Percentiles rank a stretch among this genome's conserved stretches.
Evolutionary conservation across 2,113 vertebrate species (phyloP).

Genomic region (Pelusios castaneus): DNA sequence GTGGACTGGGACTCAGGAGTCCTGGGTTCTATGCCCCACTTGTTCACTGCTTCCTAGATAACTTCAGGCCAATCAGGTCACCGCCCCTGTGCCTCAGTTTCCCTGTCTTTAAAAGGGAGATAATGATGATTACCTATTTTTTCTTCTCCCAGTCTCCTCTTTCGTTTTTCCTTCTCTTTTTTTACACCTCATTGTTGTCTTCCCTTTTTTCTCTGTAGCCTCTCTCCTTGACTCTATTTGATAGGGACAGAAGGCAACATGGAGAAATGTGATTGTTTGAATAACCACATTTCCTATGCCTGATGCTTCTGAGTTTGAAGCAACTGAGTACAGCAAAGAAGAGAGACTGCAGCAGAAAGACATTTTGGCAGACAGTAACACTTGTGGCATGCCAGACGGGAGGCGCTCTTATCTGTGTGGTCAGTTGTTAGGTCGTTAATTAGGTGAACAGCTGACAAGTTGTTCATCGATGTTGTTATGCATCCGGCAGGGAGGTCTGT

Average conservation of each 20-base stretch:
- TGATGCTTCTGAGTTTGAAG: background rate
- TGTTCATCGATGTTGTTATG: too few relatives aligned
- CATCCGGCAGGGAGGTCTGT: too few relatives aligned
- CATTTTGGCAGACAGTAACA: background rate
- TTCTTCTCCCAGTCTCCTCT: background rate
- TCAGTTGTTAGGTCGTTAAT: too few relatives aligned
- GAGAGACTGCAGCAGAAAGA: background rate
- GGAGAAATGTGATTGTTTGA: background rate
- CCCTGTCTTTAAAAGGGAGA: too few relatives aligned
- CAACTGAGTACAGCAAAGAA: background rate
- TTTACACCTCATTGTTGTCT: background rate
- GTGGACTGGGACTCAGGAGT: too few relatives aligned
- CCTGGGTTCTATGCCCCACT: too few relatives aligned
- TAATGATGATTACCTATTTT: background rate
- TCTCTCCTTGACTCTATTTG: background rate
- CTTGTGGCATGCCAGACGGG: too few relatives aligned
- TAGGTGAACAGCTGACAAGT: too few relatives aligned
- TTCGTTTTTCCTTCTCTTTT: background rate
- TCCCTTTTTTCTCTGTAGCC: background rate
- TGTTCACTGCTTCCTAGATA: too few relatives aligned
- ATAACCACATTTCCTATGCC: constrained; percentile 3
- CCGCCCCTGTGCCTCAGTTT: too few relatives aligned
- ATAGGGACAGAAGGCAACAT: background rate
- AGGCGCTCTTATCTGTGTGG: too few relatives aligned
- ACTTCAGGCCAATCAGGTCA: too few relatives aligned